Evolutionary conservation across 2,797 vertebrate species (phyloP).

Genomic region (Mormyrops boulengeri): DNA sequence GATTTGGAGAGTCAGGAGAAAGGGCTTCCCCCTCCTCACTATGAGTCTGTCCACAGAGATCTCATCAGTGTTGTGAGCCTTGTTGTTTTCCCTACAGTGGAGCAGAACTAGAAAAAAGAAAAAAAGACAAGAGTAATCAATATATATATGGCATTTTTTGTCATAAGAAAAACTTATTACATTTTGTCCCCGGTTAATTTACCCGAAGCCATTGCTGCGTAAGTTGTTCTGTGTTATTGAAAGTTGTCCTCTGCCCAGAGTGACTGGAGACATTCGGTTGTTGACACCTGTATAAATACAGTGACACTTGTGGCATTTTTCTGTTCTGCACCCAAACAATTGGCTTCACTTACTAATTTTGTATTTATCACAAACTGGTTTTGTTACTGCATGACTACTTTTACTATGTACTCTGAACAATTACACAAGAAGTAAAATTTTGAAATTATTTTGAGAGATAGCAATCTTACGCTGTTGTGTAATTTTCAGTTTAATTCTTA

Average conservation of each 20-base stretch:
- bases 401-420: not conserved
- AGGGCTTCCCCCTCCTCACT: slow-evolving; percentile 65
- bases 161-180: not conserved
- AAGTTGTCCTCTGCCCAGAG: not conserved
- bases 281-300: not conserved
- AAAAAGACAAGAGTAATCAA: not conserved
- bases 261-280: not conserved
- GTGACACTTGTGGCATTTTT: not conserved
- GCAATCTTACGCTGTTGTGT: not conserved
- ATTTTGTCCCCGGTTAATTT: not conserved
- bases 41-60: slow-evolving; percentile 48
- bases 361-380: not conserved
- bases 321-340: not conserved
- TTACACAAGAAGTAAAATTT: not conserved
- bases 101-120: slow-evolving; percentile 33
- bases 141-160: not conserved
- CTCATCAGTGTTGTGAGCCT: slow-evolving; percentile 57
- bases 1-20: slow-evolving; percentile 55
- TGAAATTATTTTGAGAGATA: not conserved
- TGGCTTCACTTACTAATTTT: not conserved
- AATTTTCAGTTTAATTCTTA: not conserved
- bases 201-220: not conserved
- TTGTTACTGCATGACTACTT: not conserved
- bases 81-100: slow-evolving; percentile 54
- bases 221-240: not conserved